phyloP scores from a whole-genome alignment of 2,113 vertebrate species.

The Paramisgurnus dabryanus region DNA sequence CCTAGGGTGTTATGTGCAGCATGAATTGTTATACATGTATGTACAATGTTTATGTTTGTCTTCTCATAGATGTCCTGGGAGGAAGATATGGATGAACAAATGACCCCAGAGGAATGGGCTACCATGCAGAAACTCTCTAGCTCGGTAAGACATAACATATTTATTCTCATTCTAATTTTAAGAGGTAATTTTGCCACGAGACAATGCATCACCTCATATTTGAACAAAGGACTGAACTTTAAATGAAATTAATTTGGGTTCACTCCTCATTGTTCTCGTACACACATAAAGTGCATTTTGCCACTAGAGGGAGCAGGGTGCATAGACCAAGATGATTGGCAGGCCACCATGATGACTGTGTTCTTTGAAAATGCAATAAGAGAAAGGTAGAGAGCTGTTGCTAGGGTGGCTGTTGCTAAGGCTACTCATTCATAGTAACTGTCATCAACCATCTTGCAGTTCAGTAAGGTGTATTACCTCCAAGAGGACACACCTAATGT shows the following conservation, averaged over 20 bases:
- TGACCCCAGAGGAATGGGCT: slow-evolving; percentile 71
- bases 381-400: slow-evolving; percentile 69
- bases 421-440: slow-evolving; percentile 67
- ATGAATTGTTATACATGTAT: slow-evolving; percentile 7
- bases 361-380: slow-evolving; percentile 71
- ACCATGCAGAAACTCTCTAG: slow-evolving; percentile 70
- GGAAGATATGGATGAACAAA: slow-evolving; percentile 66
- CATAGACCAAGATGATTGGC: slow-evolving; percentile 68
- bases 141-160: slow-evolving; percentile 62
- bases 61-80: slow-evolving; percentile 70
- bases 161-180: background rate
- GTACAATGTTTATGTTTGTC: slow-evolving; percentile 33
- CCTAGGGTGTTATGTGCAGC: slow-evolving; percentile 31
- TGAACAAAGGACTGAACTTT: background rate
- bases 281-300: slow-evolving; percentile 1
- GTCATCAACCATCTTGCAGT: slow-evolving; percentile 65
- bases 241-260: background rate
- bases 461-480: slow-evolving; percentile 54
- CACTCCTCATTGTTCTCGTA: slow-evolving; percentile 22
- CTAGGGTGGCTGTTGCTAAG: slow-evolving; percentile 74
- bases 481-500: slow-evolving; percentile 27
- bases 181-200: background rate
- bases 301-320: slow-evolving; percentile 59
- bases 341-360: slow-evolving; percentile 64
- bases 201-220: background rate